Percentiles rank a stretch among this genome's conserved stretches.
Conservation (phyloP, 2,797 vertebrate genomes). For the Microtus obscurus region DNA sequence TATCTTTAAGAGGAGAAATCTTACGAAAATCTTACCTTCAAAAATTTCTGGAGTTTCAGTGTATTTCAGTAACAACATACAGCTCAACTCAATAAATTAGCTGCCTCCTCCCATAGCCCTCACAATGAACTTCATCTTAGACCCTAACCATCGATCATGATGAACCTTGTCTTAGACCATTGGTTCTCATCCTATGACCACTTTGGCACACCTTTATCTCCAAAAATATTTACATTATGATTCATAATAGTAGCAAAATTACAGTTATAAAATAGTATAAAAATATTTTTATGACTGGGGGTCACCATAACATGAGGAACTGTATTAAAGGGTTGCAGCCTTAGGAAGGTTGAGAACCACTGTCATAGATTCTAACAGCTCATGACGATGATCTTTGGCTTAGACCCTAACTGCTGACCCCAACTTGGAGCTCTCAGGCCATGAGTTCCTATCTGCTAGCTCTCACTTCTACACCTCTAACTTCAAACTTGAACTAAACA, state of each 20-base stretch:
- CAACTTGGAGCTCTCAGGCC: not conserved
- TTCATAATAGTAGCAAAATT: not conserved
- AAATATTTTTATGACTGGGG: not conserved
- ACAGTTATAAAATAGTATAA: not conserved
- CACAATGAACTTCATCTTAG: not conserved
- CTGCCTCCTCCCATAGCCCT: not conserved
- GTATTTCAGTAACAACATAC: not conserved
- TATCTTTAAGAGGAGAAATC: not conserved
- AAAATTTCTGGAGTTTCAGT: not conserved
- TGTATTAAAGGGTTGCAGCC: not conserved
- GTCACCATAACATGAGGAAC: not conserved
- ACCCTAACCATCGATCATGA: not conserved
- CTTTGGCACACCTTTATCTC: not conserved
- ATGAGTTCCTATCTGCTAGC: not conserved
- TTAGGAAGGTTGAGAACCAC: not conserved
- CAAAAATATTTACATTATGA: not conserved
- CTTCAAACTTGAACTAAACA: not conserved
- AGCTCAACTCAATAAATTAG: not conserved
- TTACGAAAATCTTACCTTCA: not conserved
- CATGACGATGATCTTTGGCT: not conserved
- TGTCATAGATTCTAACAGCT: not conserved
- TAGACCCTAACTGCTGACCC: not conserved
- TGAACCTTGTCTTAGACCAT: not conserved
- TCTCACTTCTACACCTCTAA: not conserved
- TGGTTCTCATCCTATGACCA: not conserved